phyloP scores from a whole-genome alignment of 2,113 vertebrate genomes.

The Bufo gargarizans region DNA sequence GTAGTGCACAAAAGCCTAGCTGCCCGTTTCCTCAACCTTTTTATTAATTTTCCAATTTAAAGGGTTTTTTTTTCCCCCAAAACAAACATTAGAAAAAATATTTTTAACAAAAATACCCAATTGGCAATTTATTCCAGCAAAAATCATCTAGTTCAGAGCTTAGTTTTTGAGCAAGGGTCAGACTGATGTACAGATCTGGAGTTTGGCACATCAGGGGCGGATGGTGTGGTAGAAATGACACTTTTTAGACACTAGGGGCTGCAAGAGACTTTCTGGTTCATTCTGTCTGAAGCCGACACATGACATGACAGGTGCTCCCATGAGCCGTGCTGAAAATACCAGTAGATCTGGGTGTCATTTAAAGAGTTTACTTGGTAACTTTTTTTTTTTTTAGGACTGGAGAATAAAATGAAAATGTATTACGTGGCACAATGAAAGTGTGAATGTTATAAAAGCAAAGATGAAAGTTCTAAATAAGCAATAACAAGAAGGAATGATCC shows the following conservation, averaged over 20 bases:
- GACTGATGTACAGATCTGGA: background rate
- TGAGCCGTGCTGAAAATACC: background rate
- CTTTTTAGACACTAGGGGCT: slow-evolving; percentile 26
- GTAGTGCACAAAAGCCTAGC: too few species aligned
- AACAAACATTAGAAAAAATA: too few species aligned
- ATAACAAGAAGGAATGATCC: background rate
- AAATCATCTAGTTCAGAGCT: too few species aligned
- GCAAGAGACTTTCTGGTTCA: slow-evolving; percentile 6
- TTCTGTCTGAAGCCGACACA: background rate
- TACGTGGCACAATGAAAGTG: background rate
- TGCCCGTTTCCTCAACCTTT: too few species aligned
- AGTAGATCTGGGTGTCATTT: background rate
- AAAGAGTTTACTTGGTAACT: background rate
- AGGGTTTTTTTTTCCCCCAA: too few species aligned
- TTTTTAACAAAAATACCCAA: too few species aligned
- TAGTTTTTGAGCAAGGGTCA: too few species aligned
- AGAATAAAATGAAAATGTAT: background rate
- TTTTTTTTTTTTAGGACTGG: background rate
- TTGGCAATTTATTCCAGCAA: too few species aligned
- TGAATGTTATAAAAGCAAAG: background rate
- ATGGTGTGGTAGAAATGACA: background rate
- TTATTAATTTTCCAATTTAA: too few species aligned
- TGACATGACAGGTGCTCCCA: slow-evolving; percentile 11
- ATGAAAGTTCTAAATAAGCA: background rate
- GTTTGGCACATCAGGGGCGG: background rate